Evolutionary conservation across 2,888 invertebrate species (phyloP).

Genomic region (Callyntrura sp.): DNA sequence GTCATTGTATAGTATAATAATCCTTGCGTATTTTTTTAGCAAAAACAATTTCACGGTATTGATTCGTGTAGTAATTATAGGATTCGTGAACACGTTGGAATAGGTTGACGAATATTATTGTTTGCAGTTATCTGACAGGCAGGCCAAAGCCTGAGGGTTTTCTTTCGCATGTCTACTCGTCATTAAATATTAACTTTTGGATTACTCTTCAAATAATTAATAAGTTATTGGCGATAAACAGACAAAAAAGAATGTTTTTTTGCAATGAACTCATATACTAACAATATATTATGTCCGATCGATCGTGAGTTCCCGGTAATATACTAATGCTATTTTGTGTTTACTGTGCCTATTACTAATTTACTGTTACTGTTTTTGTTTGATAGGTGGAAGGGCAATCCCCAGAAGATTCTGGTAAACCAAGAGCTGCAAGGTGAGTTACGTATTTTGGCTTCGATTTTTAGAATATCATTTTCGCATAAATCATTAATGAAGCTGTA

Average conservation of each 20-base stretch:
- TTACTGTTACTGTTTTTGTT: slow-evolving; percentile 36
- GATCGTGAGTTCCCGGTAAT: too few species aligned
- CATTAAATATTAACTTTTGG: too few species aligned
- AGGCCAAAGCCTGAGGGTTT: too few species aligned
- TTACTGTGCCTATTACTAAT: too few species aligned
- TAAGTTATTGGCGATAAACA: background rate
- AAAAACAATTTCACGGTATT: slow-evolving; percentile 20
- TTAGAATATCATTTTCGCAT: background rate
- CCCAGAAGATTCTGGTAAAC: slow-evolving; percentile 79
- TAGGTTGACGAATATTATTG: background rate
- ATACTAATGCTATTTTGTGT: too few species aligned
- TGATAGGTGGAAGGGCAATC: slow-evolving; percentile 82
- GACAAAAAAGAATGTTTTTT: too few species aligned
- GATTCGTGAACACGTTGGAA: background rate
- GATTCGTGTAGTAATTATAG: background rate
- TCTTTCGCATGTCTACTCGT: too few species aligned
- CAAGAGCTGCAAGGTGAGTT: slow-evolving; percentile 80
- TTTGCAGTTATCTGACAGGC: too few species aligned
- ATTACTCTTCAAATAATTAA: too few species aligned
- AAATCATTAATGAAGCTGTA: background rate
- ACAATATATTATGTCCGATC: too few species aligned
- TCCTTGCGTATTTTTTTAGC: background rate
- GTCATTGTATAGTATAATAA: background rate
- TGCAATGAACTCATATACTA: too few species aligned
- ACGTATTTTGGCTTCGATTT: background rate